Evolutionary conservation across 1,140 invertebrate genomes (phyloP), one percentile per base, ranked within the genome.

Genomic region (Pentalonia nigronervosa): DNA sequence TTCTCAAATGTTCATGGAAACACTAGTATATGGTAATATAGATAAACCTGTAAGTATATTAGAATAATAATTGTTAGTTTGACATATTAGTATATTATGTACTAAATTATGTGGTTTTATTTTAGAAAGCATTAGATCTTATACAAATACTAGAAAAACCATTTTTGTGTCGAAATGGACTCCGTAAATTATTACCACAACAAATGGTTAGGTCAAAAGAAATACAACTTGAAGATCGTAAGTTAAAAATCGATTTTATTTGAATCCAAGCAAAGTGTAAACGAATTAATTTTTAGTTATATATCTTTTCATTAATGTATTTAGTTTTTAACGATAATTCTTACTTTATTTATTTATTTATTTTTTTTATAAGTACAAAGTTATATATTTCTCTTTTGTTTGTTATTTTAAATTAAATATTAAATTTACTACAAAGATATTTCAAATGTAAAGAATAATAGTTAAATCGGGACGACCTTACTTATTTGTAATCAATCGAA

Each of bases 21-120:
- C 97, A 94, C 96, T 99, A 23, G 96, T 99, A 94, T 97, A 98
- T 95, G 98, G 98, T 56, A 99, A 99, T 95, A 95, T 97, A 47
- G 91, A 88, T 41, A 92, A 88, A 56, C 36, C 45, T 36, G 93
- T 94, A 94, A 67, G 41, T 90, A 45, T 81, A 50, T 92, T 67
- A 87, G 21, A 53, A 56, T 48, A 50, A 48, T 60, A 67, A 92
- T 34, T n/a, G 30, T n/a, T 48, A 36, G 6, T 25, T 90, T 20
- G 30, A 30, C 9, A 41, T 41, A 41, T 4, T 41, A 41, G 4
- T 41, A 48, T 36, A 76, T 41, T 60, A 45, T 4, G 0, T 76
- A 53, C 8, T 41, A 81, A 47, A 53, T 91, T 86, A 56, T 95
- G 94, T 95, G 95, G 17, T 89, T 88, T 50, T 53, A 47, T 91